These are phyloP conservation scores for Cynocephalus volans DNA, from an alignment of 2,113 vertebrate species.

Conservation along the genomic window DNA sequence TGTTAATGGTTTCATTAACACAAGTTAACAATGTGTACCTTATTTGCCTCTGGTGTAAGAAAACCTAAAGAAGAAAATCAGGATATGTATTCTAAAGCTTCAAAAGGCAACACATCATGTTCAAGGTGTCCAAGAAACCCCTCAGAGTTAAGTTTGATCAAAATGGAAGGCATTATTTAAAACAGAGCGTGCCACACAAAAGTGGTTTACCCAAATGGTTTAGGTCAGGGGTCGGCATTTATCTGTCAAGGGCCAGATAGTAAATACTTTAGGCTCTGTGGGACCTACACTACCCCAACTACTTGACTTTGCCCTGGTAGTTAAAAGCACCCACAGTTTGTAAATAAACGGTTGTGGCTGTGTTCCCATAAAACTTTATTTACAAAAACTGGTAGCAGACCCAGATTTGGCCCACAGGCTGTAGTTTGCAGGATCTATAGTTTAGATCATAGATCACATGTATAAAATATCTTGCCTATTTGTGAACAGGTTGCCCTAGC, in stretches of 20 bases:
- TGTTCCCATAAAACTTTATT: background rate
- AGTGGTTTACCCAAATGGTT: background rate
- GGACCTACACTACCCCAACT: fast-evolving
- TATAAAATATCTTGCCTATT: background rate
- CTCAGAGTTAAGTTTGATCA: background rate
- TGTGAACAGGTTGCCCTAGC: background rate
- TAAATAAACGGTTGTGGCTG: background rate
- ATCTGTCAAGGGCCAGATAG: background rate
- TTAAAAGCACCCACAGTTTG: background rate
- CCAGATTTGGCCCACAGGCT: background rate
- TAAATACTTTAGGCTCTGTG: background rate
- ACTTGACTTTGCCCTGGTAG: background rate
- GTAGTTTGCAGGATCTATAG: background rate
- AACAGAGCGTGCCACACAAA: background rate
- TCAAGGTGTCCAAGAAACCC: too few relatives aligned
- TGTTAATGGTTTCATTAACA: background rate
- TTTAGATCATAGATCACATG: background rate
- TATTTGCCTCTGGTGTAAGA: background rate
- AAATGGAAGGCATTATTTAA: background rate
- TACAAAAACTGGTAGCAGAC: background rate
- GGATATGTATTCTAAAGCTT: background rate
- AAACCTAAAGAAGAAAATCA: background rate
- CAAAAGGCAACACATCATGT: fast-evolving
- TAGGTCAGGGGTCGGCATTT: background rate
- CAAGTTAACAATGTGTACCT: fast-evolving